Base-by-base conservation (phyloP, 2,113 vertebrate species). In the Condylura cristata region DNA sequence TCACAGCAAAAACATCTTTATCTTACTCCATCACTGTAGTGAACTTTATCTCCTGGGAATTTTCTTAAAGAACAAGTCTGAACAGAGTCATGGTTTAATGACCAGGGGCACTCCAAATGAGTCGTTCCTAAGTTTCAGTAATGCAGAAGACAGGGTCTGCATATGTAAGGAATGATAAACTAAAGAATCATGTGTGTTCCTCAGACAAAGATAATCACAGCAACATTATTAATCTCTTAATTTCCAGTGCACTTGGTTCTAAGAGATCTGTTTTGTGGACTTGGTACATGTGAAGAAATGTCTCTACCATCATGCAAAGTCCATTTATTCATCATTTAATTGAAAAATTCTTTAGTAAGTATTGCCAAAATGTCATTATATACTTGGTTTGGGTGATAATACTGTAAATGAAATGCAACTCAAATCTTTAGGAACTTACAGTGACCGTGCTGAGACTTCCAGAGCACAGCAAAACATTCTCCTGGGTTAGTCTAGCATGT, bases 11-110 rank as follows among this genome's bases (percentile, higher is more conserved):
- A 95, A 88, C 95, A 65, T 89, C 78, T 20, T 96, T 81, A 87
- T 97, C 96, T 95, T 96, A 92, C 93, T 97, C 96, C 58, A 96
- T 96, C 91, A 56, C 32, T 74, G 63, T 32, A 56, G 70, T 71
- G 74, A 93, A 89, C 60, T 68, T 85, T 76, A 91, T 95, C 93
- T 96, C 87, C 93, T 95, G 95, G 97, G 97, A 97, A 97, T 97
- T 86, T 87, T 93, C 95, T 92, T 96, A 93, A 90, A 94, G 86
- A 85, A 87, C 94, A 95, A 97, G 76, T 95, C 71, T 93, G 95
- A 84, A 85, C 82, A 88, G 87, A 98, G 56, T 82, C 58, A 78
- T 68, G 65, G 61, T 83, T 95, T 97, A 84, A 91, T 97, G 88
- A 86, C 74, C 63, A 66, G 39, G 60, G 87, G 10, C 32, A 95